Base-by-base conservation (phyloP, 2,113 vertebrate species). In the Connochaetes taurinus region DNA sequence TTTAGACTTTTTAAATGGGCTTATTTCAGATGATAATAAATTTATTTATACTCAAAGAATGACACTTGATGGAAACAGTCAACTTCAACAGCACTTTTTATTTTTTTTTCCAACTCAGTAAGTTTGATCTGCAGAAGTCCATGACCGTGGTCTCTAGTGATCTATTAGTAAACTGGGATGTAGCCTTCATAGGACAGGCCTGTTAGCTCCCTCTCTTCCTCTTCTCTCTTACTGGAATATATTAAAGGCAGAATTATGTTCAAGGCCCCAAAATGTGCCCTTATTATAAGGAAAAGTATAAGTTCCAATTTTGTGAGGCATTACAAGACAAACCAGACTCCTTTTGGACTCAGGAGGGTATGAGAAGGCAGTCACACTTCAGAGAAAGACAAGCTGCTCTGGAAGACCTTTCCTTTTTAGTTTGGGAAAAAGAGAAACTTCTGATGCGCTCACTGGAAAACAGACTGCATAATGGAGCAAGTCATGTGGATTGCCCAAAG, bases 401-500 rank as follows among this genome's bases (percentile, higher is more conserved):
- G 98, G 98, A 99, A 99, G 99, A 99, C 99, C 99, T 99, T 99
- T 99, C 96, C 98, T 98, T 99, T 98, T 98, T 98, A 99, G 99
- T 99, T 99, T 99, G 98, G 98, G 98, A 98, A 99, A 99, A 99
- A 99, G 98, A 98, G 98, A 99, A 99, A 99, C 99, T 99, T 99
- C 98, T 99, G 99, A 99, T 99, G 99, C 99, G 97, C 99, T 99
- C 99, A 99, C 99, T 99, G 99, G 99, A 99, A 99, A 99, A 99
- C 99, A 99, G 99, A 99, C 99, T 99, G 99, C 99, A 99, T 99
- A 99, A 99, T 99, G 99, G 99, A 99, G 99, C 98, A 99, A 99
- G 99, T 99, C 99, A 98, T 99, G 99, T 99, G 99, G 99, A 99
- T 99, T 99, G 99, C 99, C 99, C 99, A 98, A 98, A 98, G 99